Evolutionary conservation across 2,797 vertebrate species (phyloP), one percentile per base, ranked within the genome.

Genomic region (Lagorchestes hirsutus): DNA sequence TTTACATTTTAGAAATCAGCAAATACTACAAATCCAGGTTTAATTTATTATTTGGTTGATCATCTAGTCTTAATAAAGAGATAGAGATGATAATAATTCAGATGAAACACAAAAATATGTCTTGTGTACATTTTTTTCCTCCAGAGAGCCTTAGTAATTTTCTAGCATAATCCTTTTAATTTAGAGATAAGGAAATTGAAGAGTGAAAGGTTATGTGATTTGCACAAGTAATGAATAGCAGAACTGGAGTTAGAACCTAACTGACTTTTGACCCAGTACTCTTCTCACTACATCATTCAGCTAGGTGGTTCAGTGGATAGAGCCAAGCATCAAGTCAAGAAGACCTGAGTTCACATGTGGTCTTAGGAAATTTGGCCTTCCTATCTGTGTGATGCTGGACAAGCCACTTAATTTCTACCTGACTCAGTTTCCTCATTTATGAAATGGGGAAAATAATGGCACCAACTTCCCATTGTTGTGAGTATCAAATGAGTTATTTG

Each of bases 321-420:
- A 46, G 22, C 2, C 40, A 82, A 22, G 22, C 5, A 46, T 82
- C 5, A 9, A 46, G 74, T 22, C 8, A 82, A 74, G 34, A 74
- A 74, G 34, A 40, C 22, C 8, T 24, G 22, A 82, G 18, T 24
- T 46, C 40, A 82, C 27, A 58, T 58, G 18, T 67, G 34, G 14
- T 14, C 59, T n/a, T 34, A n/a, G 34, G 34, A 67, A 74, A 74
- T 74, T n/a, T 40, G 34, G 6, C 94, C 28, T 94, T 94, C 13
- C 2, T 31, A 87, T 28, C 50, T 5, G 0, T 67, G 62, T 82
- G 62, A 34, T 50, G 87, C 67, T 93, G 93, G 31, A 91, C 91
- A 96, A 91, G 11, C 87, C 10, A 14, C 46, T 94, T 52, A 40
- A 52, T 91, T 93, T 59, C 46, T 40, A 34, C 52, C 56, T 95